Evolutionary conservation across 1,140 invertebrate genomes (phyloP), one percentile per base, ranked within the genome.

Genomic region (Eufriesea mexicana): DNA sequence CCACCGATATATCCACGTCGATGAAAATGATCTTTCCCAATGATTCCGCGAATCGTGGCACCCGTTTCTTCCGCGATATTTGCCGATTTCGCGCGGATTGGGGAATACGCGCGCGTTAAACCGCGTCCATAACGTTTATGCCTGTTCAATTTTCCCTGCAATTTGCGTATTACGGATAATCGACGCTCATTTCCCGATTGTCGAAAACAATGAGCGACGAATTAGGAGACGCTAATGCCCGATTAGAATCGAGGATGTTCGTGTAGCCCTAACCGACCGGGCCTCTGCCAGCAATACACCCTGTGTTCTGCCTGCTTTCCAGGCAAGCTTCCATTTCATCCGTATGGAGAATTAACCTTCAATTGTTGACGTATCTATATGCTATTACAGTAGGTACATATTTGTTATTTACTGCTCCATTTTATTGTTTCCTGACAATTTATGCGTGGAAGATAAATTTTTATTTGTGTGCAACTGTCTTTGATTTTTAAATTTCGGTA

Each of bases 81-180:
- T 59, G 18, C 7, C 51, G 64, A 20, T 67, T 42, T n/a, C 12
- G 7, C 25, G 7, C 20, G 18, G 18, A 12, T 5, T 1, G 14
- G n/a, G 49, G n/a, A 57, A 42, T 16, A 45, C 16, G 20, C 35
- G 2, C 28, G 28, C 20, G 62, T 66, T 42, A 77, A 77, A 67
- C 62, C 75, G 35, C 75, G 49, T 71, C 42, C 35, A 47, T 20
- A 47, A 28, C 54, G 64, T 20, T 64, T 18, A 62, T 62, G 28
- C 23, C 51, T 25, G 54, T 83, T 64, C 75, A 54, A 75, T 86
- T 88, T 70, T 72, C 71, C 57, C 45, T 10, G 66, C 84, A 71
- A 86, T 86, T 79, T 86, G 85, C 80, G 74, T 66, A 35, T 89
- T 80, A 80, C 80, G 75, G 77, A 89, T 89, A 90, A 89, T 84